Percentiles rank a stretch among this genome's conserved stretches.
These are phyloP conservation scores for Nothobranchius kuhntae DNA, from an alignment of 2,113 vertebrate genomes.

Conservation along the genomic window DNA sequence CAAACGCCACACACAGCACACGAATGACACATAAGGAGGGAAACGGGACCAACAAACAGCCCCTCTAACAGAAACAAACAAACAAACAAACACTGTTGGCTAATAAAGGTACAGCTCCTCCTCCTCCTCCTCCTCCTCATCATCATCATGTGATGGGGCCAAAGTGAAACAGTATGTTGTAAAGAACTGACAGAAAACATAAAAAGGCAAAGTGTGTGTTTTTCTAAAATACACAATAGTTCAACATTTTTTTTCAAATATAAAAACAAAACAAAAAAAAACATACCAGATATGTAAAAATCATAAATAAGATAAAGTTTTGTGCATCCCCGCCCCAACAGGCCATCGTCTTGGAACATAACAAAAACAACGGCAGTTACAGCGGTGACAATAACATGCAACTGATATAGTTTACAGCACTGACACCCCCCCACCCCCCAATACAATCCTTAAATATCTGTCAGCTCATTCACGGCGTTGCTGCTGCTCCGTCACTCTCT, in stretches of 20 bases:
- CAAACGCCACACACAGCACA: slow-evolving; percentile 34
- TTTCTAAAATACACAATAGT: slow-evolving; percentile 65
- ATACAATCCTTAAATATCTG: too few relatives aligned
- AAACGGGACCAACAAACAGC: slow-evolving; percentile 17
- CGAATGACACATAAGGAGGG: slow-evolving; percentile 2
- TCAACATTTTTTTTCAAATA: slow-evolving; percentile 40
- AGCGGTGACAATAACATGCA: slow-evolving; percentile 80
- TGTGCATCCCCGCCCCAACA: slow-evolving; percentile 63
- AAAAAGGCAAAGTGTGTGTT: slow-evolving; percentile 69
- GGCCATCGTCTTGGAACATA: slow-evolving; percentile 37
- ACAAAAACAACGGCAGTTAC: slow-evolving; percentile 78
- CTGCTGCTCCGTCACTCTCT: too few relatives aligned
- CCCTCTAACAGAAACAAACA: too few relatives aligned
- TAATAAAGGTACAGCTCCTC: slow-evolving; percentile 52
- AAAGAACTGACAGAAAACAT: slow-evolving; percentile 53
- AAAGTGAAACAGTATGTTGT: slow-evolving; percentile 58
- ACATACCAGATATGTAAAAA: slow-evolving; percentile 73
- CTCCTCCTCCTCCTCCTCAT: slow-evolving; percentile 47
- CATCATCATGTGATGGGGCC: slow-evolving; percentile 38
- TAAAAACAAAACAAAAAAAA: slow-evolving; percentile 30
- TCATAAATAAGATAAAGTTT: slow-evolving; percentile 80
- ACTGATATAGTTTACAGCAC: slow-evolving; percentile 72
- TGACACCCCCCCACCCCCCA: too few relatives aligned
- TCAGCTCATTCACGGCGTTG: too few relatives aligned
- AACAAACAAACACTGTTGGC: slow-evolving; percentile 40